Percentiles rank a stretch among this genome's conserved stretches.
Conservation (phyloP, 1,140 invertebrate genomes). For the Saxidomus purpurata region DNA sequence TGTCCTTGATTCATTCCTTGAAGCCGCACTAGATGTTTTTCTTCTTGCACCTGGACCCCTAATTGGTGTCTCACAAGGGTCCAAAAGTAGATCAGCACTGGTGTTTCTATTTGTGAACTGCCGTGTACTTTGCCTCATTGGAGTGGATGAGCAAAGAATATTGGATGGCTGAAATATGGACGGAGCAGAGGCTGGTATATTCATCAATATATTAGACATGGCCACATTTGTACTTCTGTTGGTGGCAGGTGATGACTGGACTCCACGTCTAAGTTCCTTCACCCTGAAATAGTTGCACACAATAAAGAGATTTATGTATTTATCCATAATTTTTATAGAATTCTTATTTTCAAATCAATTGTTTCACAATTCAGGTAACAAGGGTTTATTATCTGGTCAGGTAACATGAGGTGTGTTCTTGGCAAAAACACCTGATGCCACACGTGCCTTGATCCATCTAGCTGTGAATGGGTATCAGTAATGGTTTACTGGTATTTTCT, state of each 20-base stretch:
- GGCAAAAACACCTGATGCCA: too few species aligned
- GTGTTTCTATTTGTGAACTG: constrained; percentile 67
- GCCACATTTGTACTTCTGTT: constrained; percentile 60
- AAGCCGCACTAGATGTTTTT: constrained; percentile 66
- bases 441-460: too few species aligned
- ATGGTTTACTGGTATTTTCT: too few species aligned
- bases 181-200: constrained; percentile 80
- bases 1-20: constrained; percentile 57
- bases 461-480: too few species aligned
- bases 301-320: too few species aligned
- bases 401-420: too few species aligned
- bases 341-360: too few species aligned
- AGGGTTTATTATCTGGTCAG: too few species aligned
- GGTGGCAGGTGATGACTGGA: constrained; percentile 6
- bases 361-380: too few species aligned
- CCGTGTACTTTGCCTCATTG: constrained; percentile 73
- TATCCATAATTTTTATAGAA: too few species aligned
- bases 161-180: constrained; percentile 84
- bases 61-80: constrained; percentile 82
- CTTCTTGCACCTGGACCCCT: constrained; percentile 78
- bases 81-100: constrained; percentile 69
- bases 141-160: constrained; percentile 85
- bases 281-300: too few species aligned
- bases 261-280: constrained; percentile 79
- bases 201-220: constrained; percentile 79